Base-by-base conservation (phyloP, 2,797 vertebrate species). In the Percopsis omiscomaycus region DNA sequence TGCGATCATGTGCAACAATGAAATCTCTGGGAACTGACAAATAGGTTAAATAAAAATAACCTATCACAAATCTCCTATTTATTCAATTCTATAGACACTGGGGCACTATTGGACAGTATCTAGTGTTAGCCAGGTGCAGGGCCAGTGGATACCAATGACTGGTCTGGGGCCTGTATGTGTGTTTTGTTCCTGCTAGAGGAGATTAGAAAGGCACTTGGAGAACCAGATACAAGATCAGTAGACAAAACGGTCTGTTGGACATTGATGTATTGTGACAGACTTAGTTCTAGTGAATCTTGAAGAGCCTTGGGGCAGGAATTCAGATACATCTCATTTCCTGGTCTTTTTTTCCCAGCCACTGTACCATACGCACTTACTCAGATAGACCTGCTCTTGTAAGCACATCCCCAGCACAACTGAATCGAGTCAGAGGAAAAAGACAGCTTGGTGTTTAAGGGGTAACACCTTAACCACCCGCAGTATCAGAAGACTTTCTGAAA, bases 141-240 rank as follows among this genome's bases (percentile, higher is more conserved):
- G 27, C 5, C 53, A 13, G 53, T n/a, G 27, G 28, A 55, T 14
- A 30, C 29, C n/a, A n/a, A 30, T 28, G 28, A 30, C 29, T 61
- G 68, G 71, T 53, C 63, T 68, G 46, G 68, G 59, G 14, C 50
- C n/a, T 13, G 16, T 27, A 49, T 65, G 50, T 37, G 59, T 50
- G 44, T 66, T 59, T 30, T 49, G 59, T 76, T 77, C 59, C 32
- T 72, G 74, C 73, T 55, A 50, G 54, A 71, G 61, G 64, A 75
- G 60, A 72, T 68, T 71, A 64, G 60, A 71, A 66, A 68, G 66
- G 11, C 14, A 78, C 61, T 30, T 49, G 48, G 37, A 50, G 54
- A 77, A 69, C 65, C 64, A 50, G 78, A 82, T 71, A 76, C 64
- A 14, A 42, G 71, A 76, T 73, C 63, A 37, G 62, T 28, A 71